These are phyloP conservation scores for Synergus gifuensis DNA, from an alignment of 2,888 invertebrate species.

Conservation along the genomic window DNA sequence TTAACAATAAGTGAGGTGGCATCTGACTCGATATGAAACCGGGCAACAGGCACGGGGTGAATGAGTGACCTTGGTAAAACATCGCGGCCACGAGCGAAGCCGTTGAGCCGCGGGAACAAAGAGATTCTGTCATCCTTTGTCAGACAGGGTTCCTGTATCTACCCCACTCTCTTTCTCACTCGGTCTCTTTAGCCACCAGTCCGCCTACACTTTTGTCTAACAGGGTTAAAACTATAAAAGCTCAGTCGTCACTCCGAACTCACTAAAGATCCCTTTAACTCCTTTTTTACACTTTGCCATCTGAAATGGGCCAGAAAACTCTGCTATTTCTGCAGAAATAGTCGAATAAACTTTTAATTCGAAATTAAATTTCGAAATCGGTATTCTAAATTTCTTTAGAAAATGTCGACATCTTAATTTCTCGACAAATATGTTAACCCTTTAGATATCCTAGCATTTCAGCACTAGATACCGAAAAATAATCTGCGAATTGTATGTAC, in stretches of 20 bases:
- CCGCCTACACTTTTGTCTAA: constrained; percentile 50
- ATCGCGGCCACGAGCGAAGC: constrained; percentile 74
- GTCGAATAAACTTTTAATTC: too few species aligned
- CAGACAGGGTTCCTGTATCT: constrained; percentile 65
- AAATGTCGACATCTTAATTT: too few species aligned
- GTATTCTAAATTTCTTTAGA: too few species aligned
- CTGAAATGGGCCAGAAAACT: neutral
- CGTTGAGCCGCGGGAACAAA: constrained; percentile 77
- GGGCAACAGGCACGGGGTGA: constrained; percentile 69
- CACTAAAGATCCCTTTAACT: neutral
- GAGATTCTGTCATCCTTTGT: constrained; percentile 76
- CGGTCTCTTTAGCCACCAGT: constrained; percentile 45
- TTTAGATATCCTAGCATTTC: neutral
- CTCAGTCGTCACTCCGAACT: constrained; percentile 10
- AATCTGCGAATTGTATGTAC: neutral
- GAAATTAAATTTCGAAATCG: too few species aligned
- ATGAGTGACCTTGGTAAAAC: constrained; percentile 78
- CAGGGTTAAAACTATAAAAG: constrained; percentile 50
- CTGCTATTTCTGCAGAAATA: neutral
- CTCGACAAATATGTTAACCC: too few species aligned
- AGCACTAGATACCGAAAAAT: neutral
- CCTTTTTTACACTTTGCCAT: neutral
- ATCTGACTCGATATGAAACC: constrained; percentile 48
- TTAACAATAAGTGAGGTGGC: constrained; percentile 41
- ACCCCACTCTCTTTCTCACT: constrained; percentile 54